A percentile compares a stretch with the other conserved stretches of the same genome.
Conservation (phyloP, 2,888 invertebrate species). For the Phortica okadai region DNA sequence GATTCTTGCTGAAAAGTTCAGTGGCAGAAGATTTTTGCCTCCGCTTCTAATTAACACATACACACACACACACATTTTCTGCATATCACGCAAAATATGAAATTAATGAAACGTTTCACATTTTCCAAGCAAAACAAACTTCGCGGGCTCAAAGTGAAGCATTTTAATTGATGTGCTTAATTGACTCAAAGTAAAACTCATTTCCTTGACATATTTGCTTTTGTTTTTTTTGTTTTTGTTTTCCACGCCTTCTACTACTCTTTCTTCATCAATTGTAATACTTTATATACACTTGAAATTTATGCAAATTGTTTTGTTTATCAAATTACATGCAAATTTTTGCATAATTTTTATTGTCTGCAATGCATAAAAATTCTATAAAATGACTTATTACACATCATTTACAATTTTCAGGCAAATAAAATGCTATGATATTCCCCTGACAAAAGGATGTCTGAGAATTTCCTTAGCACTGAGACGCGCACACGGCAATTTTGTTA, state of each 20-base stretch:
- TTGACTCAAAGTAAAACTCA: constrained; percentile 48
- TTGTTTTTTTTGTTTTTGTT: constrained; percentile 28
- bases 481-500: too few species aligned
- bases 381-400: too few species aligned
- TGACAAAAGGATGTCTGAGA: too few species aligned
- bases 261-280: too few species aligned
- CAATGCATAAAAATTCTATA: not conserved
- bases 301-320: constrained; percentile 53
- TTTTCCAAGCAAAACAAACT: not conserved
- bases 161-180: constrained; percentile 58
- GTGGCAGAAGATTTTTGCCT: not conserved
- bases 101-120: constrained; percentile 5
- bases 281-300: constrained; percentile 38
- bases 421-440: too few species aligned
- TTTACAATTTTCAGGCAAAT: too few species aligned
- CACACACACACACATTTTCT: not conserved
- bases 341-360: not conserved
- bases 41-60: too few species aligned
- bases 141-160: constrained; percentile 14
- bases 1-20: not conserved
- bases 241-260: not conserved
- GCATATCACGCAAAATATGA: not conserved
- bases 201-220: constrained; percentile 46
- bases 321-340: constrained; percentile 43
- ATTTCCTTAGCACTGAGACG: too few species aligned